These are phyloP conservation scores for Scytalopus superciliaris DNA, from an alignment of 2,113 vertebrate genomes.

Conservation along the genomic window DNA sequence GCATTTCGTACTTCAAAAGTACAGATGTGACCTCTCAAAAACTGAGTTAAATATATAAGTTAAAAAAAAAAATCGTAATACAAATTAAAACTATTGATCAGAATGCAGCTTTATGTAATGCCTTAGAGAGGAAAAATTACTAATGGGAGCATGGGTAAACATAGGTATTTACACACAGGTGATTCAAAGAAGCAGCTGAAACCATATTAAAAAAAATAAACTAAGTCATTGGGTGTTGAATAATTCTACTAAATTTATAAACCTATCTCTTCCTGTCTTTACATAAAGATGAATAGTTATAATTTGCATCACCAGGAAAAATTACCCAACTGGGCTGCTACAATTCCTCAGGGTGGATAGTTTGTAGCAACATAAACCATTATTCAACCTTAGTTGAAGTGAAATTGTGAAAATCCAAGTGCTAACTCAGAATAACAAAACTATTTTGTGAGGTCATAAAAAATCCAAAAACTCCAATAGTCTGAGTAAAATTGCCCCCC, in stretches of 20 bases:
- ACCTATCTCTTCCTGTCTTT: neutral
- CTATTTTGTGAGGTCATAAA: neutral
- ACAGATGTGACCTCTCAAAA: neutral
- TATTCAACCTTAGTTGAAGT: too few species aligned
- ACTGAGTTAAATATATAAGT: neutral
- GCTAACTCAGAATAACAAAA: neutral
- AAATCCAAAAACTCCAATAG: neutral
- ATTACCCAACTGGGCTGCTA: neutral
- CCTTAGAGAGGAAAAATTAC: neutral
- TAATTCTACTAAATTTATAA: neutral
- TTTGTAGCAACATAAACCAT: neutral
- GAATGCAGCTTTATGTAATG: neutral
- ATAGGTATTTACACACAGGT: neutral
- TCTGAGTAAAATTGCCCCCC: accelerated
- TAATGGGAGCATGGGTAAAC: neutral
- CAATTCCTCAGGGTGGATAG: neutral
- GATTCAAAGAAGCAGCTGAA: neutral
- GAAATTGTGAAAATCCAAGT: neutral
- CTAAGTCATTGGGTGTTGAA: neutral
- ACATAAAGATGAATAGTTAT: neutral
- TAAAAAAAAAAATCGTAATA: neutral
- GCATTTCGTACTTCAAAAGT: neutral
- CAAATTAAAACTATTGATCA: neutral
- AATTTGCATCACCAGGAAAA: neutral
- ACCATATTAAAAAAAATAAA: neutral